phyloP scores from a whole-genome alignment of 2,113 vertebrate species.

The Cygnus atratus region DNA sequence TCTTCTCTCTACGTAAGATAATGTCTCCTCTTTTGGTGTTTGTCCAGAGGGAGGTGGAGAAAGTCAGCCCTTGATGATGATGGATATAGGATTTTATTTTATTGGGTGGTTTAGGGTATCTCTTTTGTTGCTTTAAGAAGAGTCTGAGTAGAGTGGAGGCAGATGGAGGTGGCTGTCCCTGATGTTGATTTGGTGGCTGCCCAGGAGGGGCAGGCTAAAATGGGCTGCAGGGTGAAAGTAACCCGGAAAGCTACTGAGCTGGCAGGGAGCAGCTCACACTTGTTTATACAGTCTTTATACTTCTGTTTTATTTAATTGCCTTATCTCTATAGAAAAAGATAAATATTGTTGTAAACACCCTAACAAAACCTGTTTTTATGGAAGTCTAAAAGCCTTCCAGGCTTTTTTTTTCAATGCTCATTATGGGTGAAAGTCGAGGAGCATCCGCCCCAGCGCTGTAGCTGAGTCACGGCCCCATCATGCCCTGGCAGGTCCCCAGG shows the following conservation, averaged over 20 bases:
- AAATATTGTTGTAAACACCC: neutral
- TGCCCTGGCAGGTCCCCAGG: rapidly evolving
- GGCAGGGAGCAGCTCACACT: neutral
- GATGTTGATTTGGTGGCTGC: neutral
- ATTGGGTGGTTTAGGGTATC: neutral
- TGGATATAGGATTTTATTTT: neutral
- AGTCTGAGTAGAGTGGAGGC: neutral
- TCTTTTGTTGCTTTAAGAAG: neutral
- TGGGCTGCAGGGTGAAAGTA: neutral
- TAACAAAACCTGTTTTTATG: neutral
- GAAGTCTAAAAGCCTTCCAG: neutral
- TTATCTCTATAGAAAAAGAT: neutral
- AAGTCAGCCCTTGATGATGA: neutral
- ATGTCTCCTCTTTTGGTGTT: neutral
- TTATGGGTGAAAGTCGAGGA: neutral
- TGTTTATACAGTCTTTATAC: neutral
- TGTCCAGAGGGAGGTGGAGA: neutral
- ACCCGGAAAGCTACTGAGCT: neutral
- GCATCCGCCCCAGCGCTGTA: neutral
- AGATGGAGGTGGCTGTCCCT: neutral
- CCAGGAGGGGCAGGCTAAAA: neutral
- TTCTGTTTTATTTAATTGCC: neutral
- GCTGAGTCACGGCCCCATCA: neutral
- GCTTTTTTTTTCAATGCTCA: neutral
- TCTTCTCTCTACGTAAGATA: neutral